Evolutionary conservation across 1,140 invertebrate species (phyloP).

Genomic region (Lepidotrigona ventralis): DNA sequence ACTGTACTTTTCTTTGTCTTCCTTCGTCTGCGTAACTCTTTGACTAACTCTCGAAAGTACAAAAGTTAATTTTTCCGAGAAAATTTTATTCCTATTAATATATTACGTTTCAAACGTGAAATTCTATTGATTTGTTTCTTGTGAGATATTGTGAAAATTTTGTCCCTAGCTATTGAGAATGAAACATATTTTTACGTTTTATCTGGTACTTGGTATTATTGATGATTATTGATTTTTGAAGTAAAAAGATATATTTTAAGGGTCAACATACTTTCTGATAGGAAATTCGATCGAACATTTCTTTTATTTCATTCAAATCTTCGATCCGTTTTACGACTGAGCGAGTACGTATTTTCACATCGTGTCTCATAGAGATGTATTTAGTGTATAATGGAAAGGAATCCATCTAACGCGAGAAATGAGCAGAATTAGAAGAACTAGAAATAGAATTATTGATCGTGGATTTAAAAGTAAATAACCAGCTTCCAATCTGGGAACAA

Average conservation of each 20-base stretch:
- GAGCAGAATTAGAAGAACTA: background rate
- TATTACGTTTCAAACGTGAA: background rate
- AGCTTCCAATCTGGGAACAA: constrained; percentile 59
- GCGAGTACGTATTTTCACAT: constrained; percentile 80
- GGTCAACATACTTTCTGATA: constrained; percentile 87
- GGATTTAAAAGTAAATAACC: constrained; percentile 6
- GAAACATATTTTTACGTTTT: background rate
- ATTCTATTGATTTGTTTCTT: too few species aligned
- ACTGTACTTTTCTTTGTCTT: background rate
- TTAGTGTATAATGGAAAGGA: constrained; percentile 51
- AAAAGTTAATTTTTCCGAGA: background rate
- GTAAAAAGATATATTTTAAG: background rate
- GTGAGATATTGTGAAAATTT: background rate
- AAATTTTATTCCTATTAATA: background rate
- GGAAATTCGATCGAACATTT: constrained; percentile 93
- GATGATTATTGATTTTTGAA: background rate
- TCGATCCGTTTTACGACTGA: constrained; percentile 89
- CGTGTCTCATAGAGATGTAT: constrained; percentile 53
- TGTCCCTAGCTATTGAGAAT: background rate
- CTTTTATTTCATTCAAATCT: constrained; percentile 91
- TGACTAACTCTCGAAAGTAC: background rate
- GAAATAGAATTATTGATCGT: background rate
- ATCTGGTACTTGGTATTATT: background rate
- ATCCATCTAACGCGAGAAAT: constrained; percentile 29
- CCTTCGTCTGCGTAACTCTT: background rate